phyloP scores from a whole-genome alignment of 2,797 vertebrate genomes.

The Lepus townsendii region DNA sequence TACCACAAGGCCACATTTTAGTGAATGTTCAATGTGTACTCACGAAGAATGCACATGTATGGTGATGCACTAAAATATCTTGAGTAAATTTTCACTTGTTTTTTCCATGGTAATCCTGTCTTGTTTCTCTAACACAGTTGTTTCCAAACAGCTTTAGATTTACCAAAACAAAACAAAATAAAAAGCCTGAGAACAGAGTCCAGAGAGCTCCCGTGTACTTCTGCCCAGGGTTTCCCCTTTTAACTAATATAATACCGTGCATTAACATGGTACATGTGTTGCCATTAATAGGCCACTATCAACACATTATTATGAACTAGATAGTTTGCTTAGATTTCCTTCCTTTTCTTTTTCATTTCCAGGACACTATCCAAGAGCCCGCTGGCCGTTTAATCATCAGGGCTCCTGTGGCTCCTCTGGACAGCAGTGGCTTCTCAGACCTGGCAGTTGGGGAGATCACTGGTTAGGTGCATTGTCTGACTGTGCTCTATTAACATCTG shows the following conservation, averaged over 20 bases:
- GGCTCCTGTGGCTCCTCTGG: not conserved
- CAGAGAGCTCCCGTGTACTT: not conserved
- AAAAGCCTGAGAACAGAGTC: not conserved
- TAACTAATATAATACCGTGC: not conserved
- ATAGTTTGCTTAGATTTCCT: not conserved
- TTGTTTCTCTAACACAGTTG: not conserved
- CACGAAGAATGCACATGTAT: too few species aligned
- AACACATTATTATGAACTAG: not conserved
- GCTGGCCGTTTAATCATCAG: not conserved
- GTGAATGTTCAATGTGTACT: not conserved
- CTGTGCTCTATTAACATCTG: not conserved
- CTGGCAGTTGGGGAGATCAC: not conserved
- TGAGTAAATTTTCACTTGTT: not conserved
- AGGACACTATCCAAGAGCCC: not conserved
- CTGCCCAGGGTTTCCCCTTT: not conserved
- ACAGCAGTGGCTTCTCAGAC: not conserved
- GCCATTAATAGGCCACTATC: not conserved
- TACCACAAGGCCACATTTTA: not conserved
- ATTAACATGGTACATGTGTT: not conserved
- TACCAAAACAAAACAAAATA: not conserved
- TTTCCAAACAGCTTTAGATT: slow-evolving; percentile 20
- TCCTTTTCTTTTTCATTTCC: not conserved
- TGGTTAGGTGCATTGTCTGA: not conserved
- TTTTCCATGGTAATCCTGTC: not conserved
- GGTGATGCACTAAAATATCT: not conserved